phyloP scores from a whole-genome alignment of 2,888 invertebrate genomes.

The Eudemis profundana region DNA sequence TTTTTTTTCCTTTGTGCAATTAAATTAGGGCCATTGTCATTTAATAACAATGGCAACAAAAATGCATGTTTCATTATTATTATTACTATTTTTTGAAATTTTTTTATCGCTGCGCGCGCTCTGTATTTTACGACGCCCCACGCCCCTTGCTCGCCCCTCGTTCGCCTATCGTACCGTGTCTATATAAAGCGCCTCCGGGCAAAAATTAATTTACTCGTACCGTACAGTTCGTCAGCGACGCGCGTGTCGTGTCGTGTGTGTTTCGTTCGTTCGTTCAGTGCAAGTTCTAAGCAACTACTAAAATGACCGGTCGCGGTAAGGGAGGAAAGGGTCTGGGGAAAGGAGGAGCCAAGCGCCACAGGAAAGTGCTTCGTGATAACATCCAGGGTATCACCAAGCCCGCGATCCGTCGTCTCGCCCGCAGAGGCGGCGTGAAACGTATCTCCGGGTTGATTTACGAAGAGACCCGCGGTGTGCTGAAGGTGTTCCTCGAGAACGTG shows the following conservation, averaged over 20 bases:
- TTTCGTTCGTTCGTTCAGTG: not conserved
- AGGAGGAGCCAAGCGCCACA: constrained; percentile 93
- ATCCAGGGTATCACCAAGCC: constrained; percentile 93
- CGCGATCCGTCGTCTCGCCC: constrained; percentile 90
- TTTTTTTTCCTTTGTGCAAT: no score
- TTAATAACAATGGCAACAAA: no score
- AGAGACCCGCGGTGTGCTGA: constrained; percentile 92
- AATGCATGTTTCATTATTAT: no score
- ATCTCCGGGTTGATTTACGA: constrained; percentile 92
- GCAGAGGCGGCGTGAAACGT: constrained; percentile 89
- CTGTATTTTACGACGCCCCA: no score
- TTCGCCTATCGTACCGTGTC: no score
- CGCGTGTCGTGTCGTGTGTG: not conserved
- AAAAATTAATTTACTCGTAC: no score
- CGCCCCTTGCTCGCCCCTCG: no score
- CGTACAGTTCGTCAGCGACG: not conserved
- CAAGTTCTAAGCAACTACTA: not conserved
- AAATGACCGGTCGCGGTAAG: constrained; percentile 93
- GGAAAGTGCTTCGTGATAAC: constrained; percentile 92
- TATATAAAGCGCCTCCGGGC: no score
- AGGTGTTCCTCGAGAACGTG: constrained; percentile 93
- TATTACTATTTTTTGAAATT: no score
- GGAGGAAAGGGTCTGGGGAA: constrained; percentile 92
- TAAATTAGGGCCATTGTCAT: no score
- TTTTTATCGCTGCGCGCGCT: no score